Evolutionary conservation across 2,888 invertebrate species (phyloP), one percentile per base, ranked within the genome.

Genomic region (Schizotus pectinicornis): DNA sequence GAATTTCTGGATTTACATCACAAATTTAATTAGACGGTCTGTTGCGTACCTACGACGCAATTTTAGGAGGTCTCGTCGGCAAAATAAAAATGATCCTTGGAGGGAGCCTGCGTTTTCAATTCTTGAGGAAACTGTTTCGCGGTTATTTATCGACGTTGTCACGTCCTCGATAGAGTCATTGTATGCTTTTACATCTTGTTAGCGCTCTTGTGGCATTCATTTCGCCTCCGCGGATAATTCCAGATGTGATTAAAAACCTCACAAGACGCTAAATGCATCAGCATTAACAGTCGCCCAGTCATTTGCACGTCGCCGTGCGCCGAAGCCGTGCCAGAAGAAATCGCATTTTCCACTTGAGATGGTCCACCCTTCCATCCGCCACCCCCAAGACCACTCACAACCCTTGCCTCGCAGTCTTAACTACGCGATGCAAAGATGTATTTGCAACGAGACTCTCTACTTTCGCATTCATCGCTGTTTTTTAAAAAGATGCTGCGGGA

Each of bases 291-390:
- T 41, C 14, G 13, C 12, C 13, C 31, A 32, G 39, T 51, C 52
- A 63, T 68, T 68, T 71, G 22, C 5, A 22, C 22, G 22, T 68
- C 66, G 67, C 67, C 61, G 68, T 66, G 65, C 69, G 67, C 64
- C 68, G 65, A 57, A 67, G 68, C 72, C 70, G 64, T 70, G 77
- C 76, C 79, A 76, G 78, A 79, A 79, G 79, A 79, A 79, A 79
- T 79, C 78, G 77, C 77, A 79, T 79, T 79, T 79, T 79, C 78
- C 77, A 79, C 79, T 79, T 74, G 73, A 78, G 73, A 74, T 75
- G 71, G 63, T 67, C 59, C 58, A 46, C 65, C 61, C 64, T 39
- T 59, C 49, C 56, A 61, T 56, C 41, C 50, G 34, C 66, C 66
- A 57, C 73, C 71, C 71, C 71, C 73, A 74, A 75, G 77, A 78